These are phyloP conservation scores for Phalacrocorax brasilianus DNA, from an alignment of 2,113 vertebrate species.

Conservation along the genomic window DNA sequence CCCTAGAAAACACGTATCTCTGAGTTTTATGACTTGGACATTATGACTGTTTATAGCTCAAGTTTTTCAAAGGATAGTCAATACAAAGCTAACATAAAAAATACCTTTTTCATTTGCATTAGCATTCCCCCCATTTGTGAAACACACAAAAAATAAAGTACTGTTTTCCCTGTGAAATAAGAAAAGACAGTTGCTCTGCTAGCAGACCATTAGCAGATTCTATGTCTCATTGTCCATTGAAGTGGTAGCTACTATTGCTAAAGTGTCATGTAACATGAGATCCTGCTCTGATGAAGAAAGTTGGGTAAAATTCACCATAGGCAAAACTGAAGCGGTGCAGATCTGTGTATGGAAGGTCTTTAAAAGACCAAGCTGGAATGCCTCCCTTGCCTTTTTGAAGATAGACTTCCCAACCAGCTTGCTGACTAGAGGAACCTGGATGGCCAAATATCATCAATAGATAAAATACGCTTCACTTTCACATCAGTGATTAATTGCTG, in stretches of 20 bases:
- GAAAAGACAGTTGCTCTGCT: background rate
- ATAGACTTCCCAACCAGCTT: background rate
- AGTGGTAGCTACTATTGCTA: background rate
- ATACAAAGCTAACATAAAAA: background rate
- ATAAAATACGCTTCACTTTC: background rate
- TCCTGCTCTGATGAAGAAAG: background rate
- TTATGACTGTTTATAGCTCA: accelerated
- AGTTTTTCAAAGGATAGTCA: background rate
- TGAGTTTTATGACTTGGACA: background rate
- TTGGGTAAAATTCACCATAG: background rate
- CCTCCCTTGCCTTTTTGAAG: background rate
- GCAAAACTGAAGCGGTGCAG: background rate
- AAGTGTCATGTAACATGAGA: background rate
- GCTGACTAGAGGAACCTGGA: background rate
- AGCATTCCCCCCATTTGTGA: background rate
- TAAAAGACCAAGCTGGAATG: background rate
- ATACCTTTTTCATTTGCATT: background rate
- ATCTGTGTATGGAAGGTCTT: background rate
- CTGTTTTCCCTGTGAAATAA: background rate
- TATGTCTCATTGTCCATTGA: background rate
- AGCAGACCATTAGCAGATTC: background rate
- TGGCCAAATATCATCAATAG: background rate
- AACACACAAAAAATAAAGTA: background rate
- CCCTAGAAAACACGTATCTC: background rate
- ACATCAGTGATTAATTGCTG: background rate